Conservation (phyloP, 1,140 invertebrate species). For the Anthonomus grandis region DNA sequence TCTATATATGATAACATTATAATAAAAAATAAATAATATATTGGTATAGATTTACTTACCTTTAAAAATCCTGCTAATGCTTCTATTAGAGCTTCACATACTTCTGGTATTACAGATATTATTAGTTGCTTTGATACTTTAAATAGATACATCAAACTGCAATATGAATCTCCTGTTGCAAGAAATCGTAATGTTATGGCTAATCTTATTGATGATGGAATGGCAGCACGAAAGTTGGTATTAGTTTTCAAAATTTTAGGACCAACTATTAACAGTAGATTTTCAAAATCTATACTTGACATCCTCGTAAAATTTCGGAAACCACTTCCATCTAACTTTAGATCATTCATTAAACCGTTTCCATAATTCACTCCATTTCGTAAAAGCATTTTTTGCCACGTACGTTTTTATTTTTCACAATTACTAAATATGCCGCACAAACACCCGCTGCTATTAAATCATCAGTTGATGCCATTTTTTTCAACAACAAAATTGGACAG, state of each 20-base stretch:
- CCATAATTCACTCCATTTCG: not conserved
- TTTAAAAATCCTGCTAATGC: no score
- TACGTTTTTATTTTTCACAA: not conserved
- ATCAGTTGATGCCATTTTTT: no score
- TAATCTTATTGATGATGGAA: not conserved
- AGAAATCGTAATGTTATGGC: not conserved
- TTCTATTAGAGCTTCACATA: not conserved
- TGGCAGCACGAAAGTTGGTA: not conserved
- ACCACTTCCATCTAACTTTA: slow-evolving; percentile 3
- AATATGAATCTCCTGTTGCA: not conserved
- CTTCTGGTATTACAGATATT: not conserved
- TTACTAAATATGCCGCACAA: not conserved
- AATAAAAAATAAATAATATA: not conserved
- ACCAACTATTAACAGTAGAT: not conserved
- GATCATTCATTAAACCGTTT: not conserved
- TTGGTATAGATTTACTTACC: not conserved
- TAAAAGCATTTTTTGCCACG: not conserved
- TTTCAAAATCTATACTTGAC: not conserved
- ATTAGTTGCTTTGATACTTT: not conserved
- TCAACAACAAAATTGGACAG: no score
- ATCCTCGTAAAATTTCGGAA: not conserved
- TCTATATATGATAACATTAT: not conserved
- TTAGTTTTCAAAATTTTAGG: not conserved
- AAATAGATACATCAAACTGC: no score
- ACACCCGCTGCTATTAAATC: no score